Evolutionary conservation across 1,140 invertebrate genomes (phyloP).

Genomic region (Pissodes strobi): DNA sequence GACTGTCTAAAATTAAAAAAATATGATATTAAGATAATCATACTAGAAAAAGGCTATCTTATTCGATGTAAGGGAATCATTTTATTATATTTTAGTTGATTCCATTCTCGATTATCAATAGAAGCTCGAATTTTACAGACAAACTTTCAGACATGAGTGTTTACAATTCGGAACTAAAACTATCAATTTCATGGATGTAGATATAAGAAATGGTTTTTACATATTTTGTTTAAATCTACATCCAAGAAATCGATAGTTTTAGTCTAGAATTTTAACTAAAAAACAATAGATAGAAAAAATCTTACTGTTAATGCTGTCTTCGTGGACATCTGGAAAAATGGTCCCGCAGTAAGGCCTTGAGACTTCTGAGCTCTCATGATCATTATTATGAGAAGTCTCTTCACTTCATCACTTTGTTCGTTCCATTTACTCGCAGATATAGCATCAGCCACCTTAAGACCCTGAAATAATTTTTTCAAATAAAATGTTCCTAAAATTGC

Average conservation of each 20-base stretch:
- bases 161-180: not conserved
- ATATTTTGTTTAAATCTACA: not conserved
- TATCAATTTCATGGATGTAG: no score
- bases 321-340: slow-evolving; percentile 20
- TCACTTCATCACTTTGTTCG: not conserved
- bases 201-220: not conserved
- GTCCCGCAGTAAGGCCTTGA: slow-evolving; percentile 10
- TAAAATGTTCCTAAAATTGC: no score
- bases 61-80: no score
- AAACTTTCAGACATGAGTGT: not conserved
- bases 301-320: slow-evolving; percentile 11
- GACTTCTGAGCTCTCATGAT: slow-evolving; percentile 15
- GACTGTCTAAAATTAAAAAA: slow-evolving; percentile 8
- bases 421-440: slow-evolving; percentile 13
- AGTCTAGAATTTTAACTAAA: not conserved
- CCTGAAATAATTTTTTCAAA: slow-evolving; percentile 1
- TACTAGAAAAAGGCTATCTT: no score
- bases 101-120: no score
- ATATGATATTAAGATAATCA: not conserved
- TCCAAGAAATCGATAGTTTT: no score
- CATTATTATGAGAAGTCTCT: slow-evolving; percentile 5
- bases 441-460: slow-evolving; percentile 6
- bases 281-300: not conserved
- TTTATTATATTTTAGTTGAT: no score
- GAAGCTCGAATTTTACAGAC: no score